A percentile compares a stretch with the other conserved stretches of the same genome.
phyloP scores from a whole-genome alignment of 2,888 invertebrate species.

The Belgica antarctica region DNA sequence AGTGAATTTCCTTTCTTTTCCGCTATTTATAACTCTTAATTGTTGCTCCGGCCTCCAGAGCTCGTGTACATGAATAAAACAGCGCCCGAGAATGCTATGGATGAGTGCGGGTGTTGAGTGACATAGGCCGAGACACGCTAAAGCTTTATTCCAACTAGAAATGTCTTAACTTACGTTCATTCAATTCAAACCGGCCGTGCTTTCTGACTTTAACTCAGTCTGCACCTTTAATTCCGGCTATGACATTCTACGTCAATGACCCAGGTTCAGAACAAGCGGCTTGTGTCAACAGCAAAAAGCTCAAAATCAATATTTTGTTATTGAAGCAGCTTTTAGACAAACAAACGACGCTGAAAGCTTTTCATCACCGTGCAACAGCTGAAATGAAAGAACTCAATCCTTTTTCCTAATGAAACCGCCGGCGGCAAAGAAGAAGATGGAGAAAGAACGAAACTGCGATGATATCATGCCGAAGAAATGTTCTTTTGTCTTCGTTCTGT shows the following conservation, averaged over 20 bases:
- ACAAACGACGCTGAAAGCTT: slow-evolving; percentile 9
- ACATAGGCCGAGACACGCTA: no score
- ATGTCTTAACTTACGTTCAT: no score
- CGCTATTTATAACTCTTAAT: slow-evolving; percentile 11
- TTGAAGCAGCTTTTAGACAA: slow-evolving; percentile 7
- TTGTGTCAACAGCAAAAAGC: background rate
- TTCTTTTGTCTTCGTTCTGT: background rate
- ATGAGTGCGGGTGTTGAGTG: no score
- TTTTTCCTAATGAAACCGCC: background rate
- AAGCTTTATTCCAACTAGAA: no score
- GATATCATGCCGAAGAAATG: slow-evolving; percentile 18
- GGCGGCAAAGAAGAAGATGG: background rate
- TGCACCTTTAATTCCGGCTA: no score
- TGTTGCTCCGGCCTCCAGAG: background rate
- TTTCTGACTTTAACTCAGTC: no score
- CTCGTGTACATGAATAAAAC: background rate
- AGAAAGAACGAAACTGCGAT: background rate
- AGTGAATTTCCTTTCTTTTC: slow-evolving; percentile 1
- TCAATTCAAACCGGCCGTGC: no score
- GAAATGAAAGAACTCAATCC: background rate
- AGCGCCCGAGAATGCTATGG: background rate
- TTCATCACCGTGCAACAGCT: slow-evolving; percentile 3
- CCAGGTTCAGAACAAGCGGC: no score
- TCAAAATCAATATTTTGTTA: slow-evolving; percentile 6
- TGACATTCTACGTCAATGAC: no score